A percentile compares a stretch with the other conserved stretches of the same genome.
These are phyloP conservation scores for Andrena marginata DNA, from an alignment of 2,888 invertebrate genomes.

Conservation along the genomic window DNA sequence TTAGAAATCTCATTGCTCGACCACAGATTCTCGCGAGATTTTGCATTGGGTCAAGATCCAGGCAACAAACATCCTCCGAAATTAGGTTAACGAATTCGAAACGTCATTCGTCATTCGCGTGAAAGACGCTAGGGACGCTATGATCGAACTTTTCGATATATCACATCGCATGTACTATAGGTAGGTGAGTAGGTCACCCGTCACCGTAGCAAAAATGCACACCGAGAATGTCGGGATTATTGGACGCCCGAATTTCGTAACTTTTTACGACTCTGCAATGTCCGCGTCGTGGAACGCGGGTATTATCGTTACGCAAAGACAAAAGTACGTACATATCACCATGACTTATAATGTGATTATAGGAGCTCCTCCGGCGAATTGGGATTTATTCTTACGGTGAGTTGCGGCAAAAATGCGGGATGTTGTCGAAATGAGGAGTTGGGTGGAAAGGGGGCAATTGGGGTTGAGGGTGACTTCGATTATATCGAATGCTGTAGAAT, in stretches of 20 bases:
- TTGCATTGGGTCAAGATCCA: no score
- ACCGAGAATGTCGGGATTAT: background rate
- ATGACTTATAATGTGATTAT: slow-evolving; percentile 19
- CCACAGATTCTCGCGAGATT: no score
- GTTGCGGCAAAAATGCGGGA: no score
- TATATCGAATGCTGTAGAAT: no score
- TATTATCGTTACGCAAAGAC: slow-evolving; percentile 2
- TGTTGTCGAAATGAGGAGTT: no score
- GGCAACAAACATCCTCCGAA: no score
- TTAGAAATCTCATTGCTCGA: no score
- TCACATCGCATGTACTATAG: background rate
- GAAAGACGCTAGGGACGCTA: background rate
- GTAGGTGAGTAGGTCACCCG: no score
- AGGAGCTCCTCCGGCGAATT: no score
- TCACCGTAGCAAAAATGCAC: background rate
- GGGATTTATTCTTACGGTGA: no score
- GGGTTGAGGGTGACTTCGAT: no score
- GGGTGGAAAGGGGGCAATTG: no score
- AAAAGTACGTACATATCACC: background rate
- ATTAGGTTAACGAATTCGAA: background rate
- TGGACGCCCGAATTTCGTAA: background rate
- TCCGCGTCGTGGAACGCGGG: background rate
- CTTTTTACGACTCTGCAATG: background rate
- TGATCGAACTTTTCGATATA: background rate
- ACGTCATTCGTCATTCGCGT: background rate